Percentiles rank a stretch among this genome's conserved stretches.
These are phyloP conservation scores for Cettia cetti DNA, from an alignment of 2,113 vertebrate genomes.

Conservation along the genomic window DNA sequence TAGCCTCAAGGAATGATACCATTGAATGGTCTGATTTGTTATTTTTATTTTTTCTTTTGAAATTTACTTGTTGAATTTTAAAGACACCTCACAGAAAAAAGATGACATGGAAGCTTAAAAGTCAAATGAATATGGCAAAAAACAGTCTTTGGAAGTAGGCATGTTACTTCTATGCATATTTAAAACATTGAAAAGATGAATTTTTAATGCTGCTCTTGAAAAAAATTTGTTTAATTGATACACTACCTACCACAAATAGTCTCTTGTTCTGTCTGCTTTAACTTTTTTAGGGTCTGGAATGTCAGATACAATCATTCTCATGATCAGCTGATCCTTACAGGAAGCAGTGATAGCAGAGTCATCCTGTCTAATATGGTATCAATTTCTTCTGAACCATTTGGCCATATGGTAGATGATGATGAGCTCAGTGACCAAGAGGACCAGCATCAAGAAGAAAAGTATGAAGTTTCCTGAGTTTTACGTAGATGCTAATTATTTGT, in stretches of 20 bases:
- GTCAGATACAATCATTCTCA: constrained; percentile 98
- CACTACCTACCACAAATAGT: background rate
- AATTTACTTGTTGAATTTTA: background rate
- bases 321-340: constrained; percentile 94
- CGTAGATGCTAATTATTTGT: background rate
- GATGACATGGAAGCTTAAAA: background rate
- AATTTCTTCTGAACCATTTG: constrained; percentile 97
- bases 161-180: background rate
- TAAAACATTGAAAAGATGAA: background rate
- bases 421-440: constrained; percentile 94
- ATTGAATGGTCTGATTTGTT: background rate
- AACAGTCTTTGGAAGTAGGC: background rate
- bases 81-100: background rate
- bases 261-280: background rate
- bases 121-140: background rate
- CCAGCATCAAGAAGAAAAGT: constrained; percentile 89
- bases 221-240: background rate
- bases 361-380: constrained; percentile 99
- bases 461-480: constrained; percentile 52
- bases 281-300: constrained; percentile 89
- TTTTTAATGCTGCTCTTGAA: background rate
- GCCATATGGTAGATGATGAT: constrained; percentile 94
- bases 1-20: background rate
- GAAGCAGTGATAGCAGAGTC: constrained; percentile 97
- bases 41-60: background rate